Base-by-base conservation (phyloP, 2,113 vertebrate species). In the Podiceps cristatus region DNA sequence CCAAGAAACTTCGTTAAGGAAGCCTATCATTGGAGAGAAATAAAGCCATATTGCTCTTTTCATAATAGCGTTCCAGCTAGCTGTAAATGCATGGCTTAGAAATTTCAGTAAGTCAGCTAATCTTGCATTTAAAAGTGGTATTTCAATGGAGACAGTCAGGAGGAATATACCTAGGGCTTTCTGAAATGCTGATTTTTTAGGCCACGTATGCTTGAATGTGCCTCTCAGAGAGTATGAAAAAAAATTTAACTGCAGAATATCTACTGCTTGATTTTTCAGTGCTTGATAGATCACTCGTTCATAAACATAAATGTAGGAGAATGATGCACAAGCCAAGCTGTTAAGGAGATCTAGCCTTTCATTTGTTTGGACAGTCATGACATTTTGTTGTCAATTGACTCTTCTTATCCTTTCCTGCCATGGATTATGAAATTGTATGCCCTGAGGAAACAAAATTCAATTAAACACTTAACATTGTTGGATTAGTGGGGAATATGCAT, bases 391-490 rank as follows among this genome's bases (percentile, higher is more conserved):
- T 87, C 83, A 78, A 18, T 87, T 93, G 81, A 63, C 42, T 91
- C 45, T 90, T 88, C 53, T 75, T 87, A 77, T 66, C 31, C 84
- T 81, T 90, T 81, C 19, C 40, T 94, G n/a, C 25, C 2, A 0
- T 64, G 45, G 33, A 33, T 76, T 90, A 75, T 87, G 64, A 94
- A 87, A 67, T 93, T 52, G 59, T 87, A 75, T 81, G 31, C 42
- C 56, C 74, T 29, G 35, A 72, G 60, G 77, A 95, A 87, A 78
- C 22, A 6, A 85, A 97, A 92, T 90, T 82, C 74, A 75, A 18
- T 93, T 85, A 95, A 68, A 31, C 22, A 29, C 74, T 87, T 92
- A 90, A 81, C 40, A 33, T 89, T 82, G 95, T 88, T 82, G 23
- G 49, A 82, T 92, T 88, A 94, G 84, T 72, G n/a, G 27, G 44